Evolutionary conservation across 2,797 vertebrate species (phyloP).

Genomic region (Periparus ater): DNA sequence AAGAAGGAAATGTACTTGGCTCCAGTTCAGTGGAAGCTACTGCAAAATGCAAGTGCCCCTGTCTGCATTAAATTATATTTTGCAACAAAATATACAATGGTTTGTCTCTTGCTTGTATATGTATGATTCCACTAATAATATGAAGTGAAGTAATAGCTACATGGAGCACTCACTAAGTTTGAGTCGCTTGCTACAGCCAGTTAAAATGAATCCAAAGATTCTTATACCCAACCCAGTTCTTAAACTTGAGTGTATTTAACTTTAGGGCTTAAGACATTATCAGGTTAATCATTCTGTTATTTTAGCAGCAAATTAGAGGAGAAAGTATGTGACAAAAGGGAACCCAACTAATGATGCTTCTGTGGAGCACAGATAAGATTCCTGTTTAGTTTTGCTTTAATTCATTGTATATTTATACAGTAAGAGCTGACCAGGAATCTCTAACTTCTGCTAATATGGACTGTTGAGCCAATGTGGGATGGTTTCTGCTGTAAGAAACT

Average conservation of each 20-base stretch:
- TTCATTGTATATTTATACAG: background rate
- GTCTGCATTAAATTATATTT: background rate
- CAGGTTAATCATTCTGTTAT: background rate
- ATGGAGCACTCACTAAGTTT: background rate
- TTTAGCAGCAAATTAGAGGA: background rate
- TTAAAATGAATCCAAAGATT: background rate
- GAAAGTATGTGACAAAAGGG: background rate
- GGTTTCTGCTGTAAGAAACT: background rate
- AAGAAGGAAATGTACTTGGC: constrained; percentile 43
- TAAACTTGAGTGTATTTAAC: background rate
- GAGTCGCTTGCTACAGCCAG: background rate
- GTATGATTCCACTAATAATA: background rate
- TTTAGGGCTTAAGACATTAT: background rate
- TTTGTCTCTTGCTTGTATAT: background rate
- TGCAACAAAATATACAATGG: background rate
- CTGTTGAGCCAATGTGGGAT: background rate
- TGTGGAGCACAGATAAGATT: background rate
- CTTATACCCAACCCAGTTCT: background rate
- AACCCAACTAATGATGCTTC: background rate
- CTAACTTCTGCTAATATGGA: background rate
- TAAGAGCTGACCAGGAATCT: background rate
- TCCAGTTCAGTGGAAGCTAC: background rate
- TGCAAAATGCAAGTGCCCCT: background rate
- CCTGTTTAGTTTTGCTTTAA: background rate
- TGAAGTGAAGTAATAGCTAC: background rate